Evolutionary conservation across 2,797 vertebrate species (phyloP).

Genomic region (Sternarchorhynchus goeldii): DNA sequence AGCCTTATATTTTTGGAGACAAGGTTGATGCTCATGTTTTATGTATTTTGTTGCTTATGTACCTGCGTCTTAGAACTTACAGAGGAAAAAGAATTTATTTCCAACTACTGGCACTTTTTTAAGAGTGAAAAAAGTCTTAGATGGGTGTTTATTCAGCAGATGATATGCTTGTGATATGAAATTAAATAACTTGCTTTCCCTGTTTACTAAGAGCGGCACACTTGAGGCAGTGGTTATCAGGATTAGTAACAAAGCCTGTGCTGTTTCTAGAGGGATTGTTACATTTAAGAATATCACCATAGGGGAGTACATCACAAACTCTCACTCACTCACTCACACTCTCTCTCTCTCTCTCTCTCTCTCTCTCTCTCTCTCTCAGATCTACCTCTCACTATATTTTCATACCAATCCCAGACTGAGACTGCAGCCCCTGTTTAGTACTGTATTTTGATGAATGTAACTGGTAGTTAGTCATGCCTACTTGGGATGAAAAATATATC

Average conservation of each 20-base stretch:
- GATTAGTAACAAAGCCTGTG: neutral
- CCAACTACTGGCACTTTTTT: neutral
- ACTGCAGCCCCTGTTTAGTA: neutral
- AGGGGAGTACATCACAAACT: conserved; percentile 15
- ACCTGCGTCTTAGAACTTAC: neutral
- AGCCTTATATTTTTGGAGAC: neutral
- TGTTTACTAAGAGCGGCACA: conserved; percentile 1
- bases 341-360: conserved; percentile 34
- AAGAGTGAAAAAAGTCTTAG: neutral
- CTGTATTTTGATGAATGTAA: neutral
- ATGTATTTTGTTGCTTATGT: neutral
- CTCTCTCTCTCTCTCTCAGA: conserved; percentile 23
- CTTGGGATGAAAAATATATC: neutral
- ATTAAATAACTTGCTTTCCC: neutral
- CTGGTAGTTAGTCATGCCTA: conserved; percentile 2
- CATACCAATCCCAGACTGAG: conserved; percentile 15
- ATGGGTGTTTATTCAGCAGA: neutral
- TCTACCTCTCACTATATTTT: conserved; percentile 10
- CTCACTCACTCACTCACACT: conserved; percentile 30
- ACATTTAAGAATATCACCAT: conserved; percentile 14
- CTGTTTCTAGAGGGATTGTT: conserved; percentile 19
- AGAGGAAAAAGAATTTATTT: neutral
- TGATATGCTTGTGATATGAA: neutral
- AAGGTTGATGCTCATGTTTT: neutral
- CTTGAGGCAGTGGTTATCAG: neutral